Evolutionary conservation across 35 echinoderm and acorn worm species (phyloP), one percentile per base, ranked within the genome.

Genomic region (Ophioderma brevispina): DNA sequence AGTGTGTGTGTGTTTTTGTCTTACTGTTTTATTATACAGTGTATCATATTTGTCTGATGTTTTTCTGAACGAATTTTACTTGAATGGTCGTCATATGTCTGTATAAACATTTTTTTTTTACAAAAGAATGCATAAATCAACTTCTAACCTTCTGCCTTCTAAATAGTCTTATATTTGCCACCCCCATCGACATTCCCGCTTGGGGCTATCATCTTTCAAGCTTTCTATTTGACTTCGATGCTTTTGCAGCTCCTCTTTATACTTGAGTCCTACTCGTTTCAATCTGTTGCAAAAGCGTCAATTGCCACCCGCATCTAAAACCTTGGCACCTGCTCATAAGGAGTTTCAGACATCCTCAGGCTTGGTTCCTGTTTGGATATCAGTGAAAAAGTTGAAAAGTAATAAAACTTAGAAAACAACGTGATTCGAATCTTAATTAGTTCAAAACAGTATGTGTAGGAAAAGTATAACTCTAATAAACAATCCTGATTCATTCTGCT

Each of bases 221-320:
- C 75, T 84, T 39, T 97, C 95, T 49, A 97, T 94, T 19, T 86
- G 39, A 13, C 78, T 43, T 77, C 95, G 83, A 86, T 97, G 86
- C n/a, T 84, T 81, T 25, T 82, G 35, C 35, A 97, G 50, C 31
- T 55, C 80, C 77, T 97, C 95, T 41, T 91, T 90, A 81, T 87
- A 78, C 36, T 78, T 79, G 6, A 78, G 81, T 13, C 92, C 95
- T 13, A 97, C 55, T 39, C 95, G 40, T 40, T 97, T 97, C 84
- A 94, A 52, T 94, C 46, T 97, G 92, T 92, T 94, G 91, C 33
- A 97, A 55, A 49, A 97, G 79, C 13, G 88, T 81, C 31, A 64
- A 87, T 30, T 87, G 86, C 89, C 92, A 97, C 80, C 85, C 84
- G 2, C 78, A 64, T 38, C 94, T 89, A 32, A 88, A 63, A 31